These are phyloP conservation scores for Cephalopterus ornatus DNA, from an alignment of 2,113 vertebrate genomes.

Conservation along the genomic window DNA sequence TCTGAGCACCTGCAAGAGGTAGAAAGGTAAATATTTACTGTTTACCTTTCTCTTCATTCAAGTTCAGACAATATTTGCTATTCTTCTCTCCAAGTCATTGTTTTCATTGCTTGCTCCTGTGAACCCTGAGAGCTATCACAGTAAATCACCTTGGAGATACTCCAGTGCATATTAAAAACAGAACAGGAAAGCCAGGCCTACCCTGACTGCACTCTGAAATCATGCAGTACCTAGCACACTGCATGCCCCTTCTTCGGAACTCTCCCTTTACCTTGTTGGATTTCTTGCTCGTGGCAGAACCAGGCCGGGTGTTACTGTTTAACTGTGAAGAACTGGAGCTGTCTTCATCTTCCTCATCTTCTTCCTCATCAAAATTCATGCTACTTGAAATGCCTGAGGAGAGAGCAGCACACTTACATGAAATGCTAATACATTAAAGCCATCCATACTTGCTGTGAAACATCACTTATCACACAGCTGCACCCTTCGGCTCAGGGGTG, in stretches of 20 bases:
- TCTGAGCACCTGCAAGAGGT: background rate
- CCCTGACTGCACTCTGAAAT: background rate
- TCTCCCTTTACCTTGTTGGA: constrained; percentile 82
- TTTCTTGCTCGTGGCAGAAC: constrained; percentile 94
- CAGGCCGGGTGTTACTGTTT: constrained; percentile 93
- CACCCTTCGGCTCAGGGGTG: background rate
- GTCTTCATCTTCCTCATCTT: constrained; percentile 94
- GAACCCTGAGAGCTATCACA: background rate
- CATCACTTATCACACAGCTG: background rate
- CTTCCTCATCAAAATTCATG: constrained; percentile 98
- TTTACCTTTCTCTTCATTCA: constrained; percentile 19
- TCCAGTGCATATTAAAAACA: background rate
- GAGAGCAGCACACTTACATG: background rate
- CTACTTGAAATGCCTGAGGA: constrained; percentile 92
- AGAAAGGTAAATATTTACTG: constrained; percentile 43
- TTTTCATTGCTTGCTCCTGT: background rate
- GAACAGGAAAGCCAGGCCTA: background rate
- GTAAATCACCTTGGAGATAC: background rate
- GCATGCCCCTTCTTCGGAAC: background rate
- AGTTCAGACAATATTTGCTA: constrained; percentile 28
- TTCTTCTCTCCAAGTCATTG: background rate
- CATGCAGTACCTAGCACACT: background rate
- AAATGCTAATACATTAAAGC: background rate
- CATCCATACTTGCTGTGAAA: background rate
- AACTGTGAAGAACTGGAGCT: constrained; percentile 97